These are phyloP conservation scores for Parapristionchus giblindavisi DNA, from an alignment of 2,888 invertebrate species.

Conservation along the genomic window DNA sequence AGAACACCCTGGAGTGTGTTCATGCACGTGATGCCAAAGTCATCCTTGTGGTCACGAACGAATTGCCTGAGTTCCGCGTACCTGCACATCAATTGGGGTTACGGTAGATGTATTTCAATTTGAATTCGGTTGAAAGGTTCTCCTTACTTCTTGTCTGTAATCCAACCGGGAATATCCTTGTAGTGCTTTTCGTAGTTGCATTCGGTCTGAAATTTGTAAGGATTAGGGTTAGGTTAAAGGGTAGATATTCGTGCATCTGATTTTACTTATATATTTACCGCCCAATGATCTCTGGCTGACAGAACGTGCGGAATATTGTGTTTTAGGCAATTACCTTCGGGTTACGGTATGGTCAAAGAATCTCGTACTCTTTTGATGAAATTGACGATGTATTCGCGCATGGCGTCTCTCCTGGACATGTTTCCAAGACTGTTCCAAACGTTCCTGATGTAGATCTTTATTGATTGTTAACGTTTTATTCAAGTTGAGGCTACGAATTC, in stretches of 20 bases:
- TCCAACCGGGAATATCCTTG: constrained; percentile 18
- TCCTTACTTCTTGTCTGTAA: constrained; percentile 20
- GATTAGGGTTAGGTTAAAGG: not conserved
- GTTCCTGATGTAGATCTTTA: constrained; percentile 35
- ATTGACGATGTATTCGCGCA: constrained; percentile 17
- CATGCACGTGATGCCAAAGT: constrained; percentile 29
- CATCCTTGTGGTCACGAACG: not conserved
- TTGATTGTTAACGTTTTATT: not conserved
- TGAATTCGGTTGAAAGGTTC: not conserved
- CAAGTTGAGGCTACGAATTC: not conserved
- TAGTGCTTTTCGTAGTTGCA: constrained; percentile 34
- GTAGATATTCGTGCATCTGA: no score
- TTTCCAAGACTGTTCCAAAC: constrained; percentile 32
- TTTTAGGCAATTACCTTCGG: not conserved
- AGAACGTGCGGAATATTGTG: no score
- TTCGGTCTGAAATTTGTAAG: constrained; percentile 37
- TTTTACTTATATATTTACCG: no score
- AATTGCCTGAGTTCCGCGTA: not conserved
- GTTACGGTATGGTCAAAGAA: no score
- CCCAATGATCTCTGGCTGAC: no score
- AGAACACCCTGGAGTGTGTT: constrained; percentile 14
- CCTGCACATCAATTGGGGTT: not conserved
- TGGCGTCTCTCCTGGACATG: constrained; percentile 32
- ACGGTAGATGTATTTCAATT: not conserved
- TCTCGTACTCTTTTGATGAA: constrained; percentile 36